These are phyloP conservation scores for Drosophila prostipennis DNA, from an alignment of 2,888 invertebrate species.

Conservation along the genomic window DNA sequence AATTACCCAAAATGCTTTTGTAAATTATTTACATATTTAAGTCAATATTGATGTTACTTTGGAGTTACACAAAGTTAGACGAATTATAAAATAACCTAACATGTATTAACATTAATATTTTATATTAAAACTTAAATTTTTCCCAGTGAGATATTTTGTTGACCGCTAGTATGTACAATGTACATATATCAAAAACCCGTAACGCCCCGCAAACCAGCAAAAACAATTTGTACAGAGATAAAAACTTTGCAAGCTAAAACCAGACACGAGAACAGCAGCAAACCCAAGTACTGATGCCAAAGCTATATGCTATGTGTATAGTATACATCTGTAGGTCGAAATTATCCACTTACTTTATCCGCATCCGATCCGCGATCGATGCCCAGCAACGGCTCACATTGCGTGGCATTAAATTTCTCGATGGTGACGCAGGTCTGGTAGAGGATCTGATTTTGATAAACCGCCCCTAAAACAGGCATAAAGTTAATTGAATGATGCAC, in stretches of 20 bases:
- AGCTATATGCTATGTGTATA: not conserved
- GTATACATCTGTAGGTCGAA: not conserved
- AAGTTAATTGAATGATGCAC: conserved; percentile 1
- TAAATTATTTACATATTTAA: not conserved
- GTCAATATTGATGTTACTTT: not conserved
- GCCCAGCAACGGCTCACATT: conserved; percentile 85
- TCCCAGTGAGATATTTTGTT: not conserved
- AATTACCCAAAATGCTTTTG: too few species aligned
- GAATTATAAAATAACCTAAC: too few species aligned
- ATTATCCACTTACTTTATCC: conserved; percentile 80
- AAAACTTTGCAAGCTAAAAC: conserved; percentile 9
- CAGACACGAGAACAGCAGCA: not conserved
- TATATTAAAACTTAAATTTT: too few species aligned
- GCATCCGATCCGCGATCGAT: conserved; percentile 85
- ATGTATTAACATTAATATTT: too few species aligned
- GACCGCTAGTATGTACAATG: conserved; percentile 1
- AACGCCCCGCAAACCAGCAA: conserved; percentile 16
- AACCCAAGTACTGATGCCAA: not conserved
- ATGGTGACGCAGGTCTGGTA: conserved; percentile 89
- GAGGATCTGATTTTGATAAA: conserved; percentile 88
- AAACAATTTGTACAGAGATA: conserved; percentile 9
- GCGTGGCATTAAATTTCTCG: conserved; percentile 86
- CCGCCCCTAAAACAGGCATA: conserved; percentile 72
- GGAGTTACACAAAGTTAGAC: too few species aligned
- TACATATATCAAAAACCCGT: not conserved